phyloP scores from a whole-genome alignment of 1,140 invertebrate genomes.

The Brachionus calyciflorus region DNA sequence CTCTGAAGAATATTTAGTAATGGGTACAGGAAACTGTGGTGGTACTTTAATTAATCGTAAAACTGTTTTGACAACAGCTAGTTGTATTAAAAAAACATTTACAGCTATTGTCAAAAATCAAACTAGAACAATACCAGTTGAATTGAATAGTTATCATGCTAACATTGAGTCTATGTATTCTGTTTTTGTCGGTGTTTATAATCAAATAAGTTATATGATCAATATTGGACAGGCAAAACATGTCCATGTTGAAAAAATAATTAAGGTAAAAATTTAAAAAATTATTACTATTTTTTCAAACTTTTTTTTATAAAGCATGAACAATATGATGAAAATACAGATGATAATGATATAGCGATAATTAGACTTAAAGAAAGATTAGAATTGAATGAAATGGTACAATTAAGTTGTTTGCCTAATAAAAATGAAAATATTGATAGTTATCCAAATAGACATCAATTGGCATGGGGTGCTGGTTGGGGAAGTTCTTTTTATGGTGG shows the following conservation, averaged over 20 bases:
- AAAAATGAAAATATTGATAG: not conserved
- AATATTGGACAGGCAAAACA: not conserved
- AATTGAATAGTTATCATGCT: not conserved
- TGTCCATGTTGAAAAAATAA: slow-evolving; percentile 6
- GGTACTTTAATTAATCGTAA: slow-evolving; percentile 7
- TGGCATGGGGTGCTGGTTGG: slow-evolving; percentile 13
- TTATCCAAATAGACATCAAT: slow-evolving; percentile 5
- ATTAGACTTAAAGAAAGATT: not conserved
- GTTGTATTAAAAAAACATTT: slow-evolving; percentile 14
- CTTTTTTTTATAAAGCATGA: not conserved
- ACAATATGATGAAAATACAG: not conserved
- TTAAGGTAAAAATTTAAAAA: not conserved
- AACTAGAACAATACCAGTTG: not conserved
- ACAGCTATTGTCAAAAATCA: not conserved
- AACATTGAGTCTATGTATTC: slow-evolving; percentile 14
- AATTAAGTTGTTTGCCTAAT: slow-evolving; percentile 12
- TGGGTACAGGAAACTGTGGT: slow-evolving; percentile 9
- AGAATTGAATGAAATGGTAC: slow-evolving; percentile 19
- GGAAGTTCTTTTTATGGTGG: not conserved
- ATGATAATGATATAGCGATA: slow-evolving; percentile 28
- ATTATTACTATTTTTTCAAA: not conserved
- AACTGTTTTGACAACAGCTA: slow-evolving; percentile 2
- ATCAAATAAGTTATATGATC: not conserved
- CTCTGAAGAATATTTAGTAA: not conserved
- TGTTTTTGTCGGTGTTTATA: not conserved